Evolutionary conservation across 2,888 invertebrate species (phyloP).

Genomic region (Disparrhopalites patrizii): DNA sequence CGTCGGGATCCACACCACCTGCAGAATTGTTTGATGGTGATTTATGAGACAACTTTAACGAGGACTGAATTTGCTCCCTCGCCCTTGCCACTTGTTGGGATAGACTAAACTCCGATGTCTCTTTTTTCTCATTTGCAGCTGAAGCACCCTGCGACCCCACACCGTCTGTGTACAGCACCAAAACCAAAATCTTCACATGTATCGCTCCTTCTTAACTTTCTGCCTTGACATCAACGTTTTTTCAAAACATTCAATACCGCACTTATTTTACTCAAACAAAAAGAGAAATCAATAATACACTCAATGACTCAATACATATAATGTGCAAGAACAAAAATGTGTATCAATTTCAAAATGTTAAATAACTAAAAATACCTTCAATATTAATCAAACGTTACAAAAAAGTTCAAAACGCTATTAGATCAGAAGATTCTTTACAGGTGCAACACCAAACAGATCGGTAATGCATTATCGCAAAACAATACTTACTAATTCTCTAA

Average conservation of each 20-base stretch:
- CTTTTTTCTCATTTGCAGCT: slow-evolving; percentile 24
- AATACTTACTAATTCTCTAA: no score
- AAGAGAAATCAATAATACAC: no score
- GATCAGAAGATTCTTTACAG: not conserved
- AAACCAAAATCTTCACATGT: slow-evolving; percentile 16
- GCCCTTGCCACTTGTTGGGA: slow-evolving; percentile 48
- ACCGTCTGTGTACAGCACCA: slow-evolving; percentile 23
- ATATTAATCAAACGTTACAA: not conserved
- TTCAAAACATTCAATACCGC: no score
- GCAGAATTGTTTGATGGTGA: slow-evolving; percentile 34
- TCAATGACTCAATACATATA: no score
- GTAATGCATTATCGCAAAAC: no score
- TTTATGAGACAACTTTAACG: slow-evolving; percentile 39
- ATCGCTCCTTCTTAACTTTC: not conserved
- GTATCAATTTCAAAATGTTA: not conserved
- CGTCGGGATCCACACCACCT: slow-evolving; percentile 45
- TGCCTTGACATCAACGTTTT: no score
- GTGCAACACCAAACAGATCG: no score
- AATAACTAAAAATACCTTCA: not conserved
- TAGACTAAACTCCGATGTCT: slow-evolving; percentile 38
- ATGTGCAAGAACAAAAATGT: no score
- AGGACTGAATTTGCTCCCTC: slow-evolving; percentile 46
- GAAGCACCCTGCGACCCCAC: slow-evolving; percentile 29
- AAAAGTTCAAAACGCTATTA: not conserved
- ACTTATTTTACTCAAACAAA: no score